phyloP scores from a whole-genome alignment of 2,888 invertebrate species.

The Nephrotoma appendiculata region DNA sequence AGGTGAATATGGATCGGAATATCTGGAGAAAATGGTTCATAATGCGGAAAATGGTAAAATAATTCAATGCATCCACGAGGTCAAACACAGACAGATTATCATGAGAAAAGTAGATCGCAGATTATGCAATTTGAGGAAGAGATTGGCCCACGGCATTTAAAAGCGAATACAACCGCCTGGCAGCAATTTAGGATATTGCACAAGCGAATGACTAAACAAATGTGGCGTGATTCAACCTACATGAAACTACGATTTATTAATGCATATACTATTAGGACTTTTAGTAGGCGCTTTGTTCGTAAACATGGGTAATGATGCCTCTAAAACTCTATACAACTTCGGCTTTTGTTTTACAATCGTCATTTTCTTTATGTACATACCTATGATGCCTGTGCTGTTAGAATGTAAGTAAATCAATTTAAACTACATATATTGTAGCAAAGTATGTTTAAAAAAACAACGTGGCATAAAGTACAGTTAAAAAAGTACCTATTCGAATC shows the following conservation, averaged over 20 bases:
- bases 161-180: conserved; percentile 41
- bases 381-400: conserved; percentile 66
- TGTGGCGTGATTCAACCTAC: conserved; percentile 59
- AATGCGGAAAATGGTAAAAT: conserved; percentile 51
- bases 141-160: conserved; percentile 36
- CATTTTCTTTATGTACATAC: conserved; percentile 65
- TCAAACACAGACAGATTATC: background rate
- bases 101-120: background rate
- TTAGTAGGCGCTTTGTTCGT: conserved; percentile 56
- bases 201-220: conserved; percentile 57
- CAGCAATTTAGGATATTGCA: conserved; percentile 54
- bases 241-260: conserved; percentile 49
- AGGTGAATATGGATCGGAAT: conserved; percentile 58
- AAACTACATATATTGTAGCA: background rate
- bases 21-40: conserved; percentile 50
- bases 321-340: conserved; percentile 70
- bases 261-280: conserved; percentile 53
- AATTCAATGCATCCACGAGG: conserved; percentile 31
- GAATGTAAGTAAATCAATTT: conserved; percentile 49
- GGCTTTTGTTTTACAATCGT: conserved; percentile 69
- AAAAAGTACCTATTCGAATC: background rate
- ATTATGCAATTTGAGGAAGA: conserved; percentile 27
- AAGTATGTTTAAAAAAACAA: background rate
- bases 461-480: background rate
- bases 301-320: conserved; percentile 63